Evolutionary conservation across 30 jellyfish, hydroid and myxozoan genomes (phyloP), one percentile per base, ranked within the genome.

Genomic region (Cassiopea xamachana): DNA sequence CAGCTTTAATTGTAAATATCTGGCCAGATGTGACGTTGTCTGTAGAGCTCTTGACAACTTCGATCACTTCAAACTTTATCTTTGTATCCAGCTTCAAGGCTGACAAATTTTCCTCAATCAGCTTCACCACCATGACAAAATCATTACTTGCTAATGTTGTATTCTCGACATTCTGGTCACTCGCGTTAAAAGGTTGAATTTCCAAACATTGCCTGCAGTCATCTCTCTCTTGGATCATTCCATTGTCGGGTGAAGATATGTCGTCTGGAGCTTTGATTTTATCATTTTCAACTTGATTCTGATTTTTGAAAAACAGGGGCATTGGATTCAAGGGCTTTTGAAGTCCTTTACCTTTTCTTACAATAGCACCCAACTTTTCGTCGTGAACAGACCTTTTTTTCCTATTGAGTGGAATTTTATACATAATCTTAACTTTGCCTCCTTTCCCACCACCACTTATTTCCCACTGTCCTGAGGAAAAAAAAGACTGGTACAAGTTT

Each of bases 121-220:
- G 78, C 84, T 77, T 87, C 55, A 77, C 94, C 13, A 77, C 89
- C 94, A 87, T 87, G 84, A 87, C 94, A 73, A 87, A 87, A 16
- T 76, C 85, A 69, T 87, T 87, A 85, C 58, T 77, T 39, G 81
- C 94, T 2, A 87, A 16, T 3, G 94, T 87, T 58, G 61, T 70
- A 55, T 87, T 87, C 58, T 87, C 85, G 18, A 77, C 77, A 1
- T 10, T 73, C 48, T 76, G 13, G 49, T 87, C 94, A 45, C 77
- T 64, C 46, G 68, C 12, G 1, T 87, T 68, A 69, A 87, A 60
- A 12, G 89, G 89, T 70, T 87, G 84, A 45, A 87, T 64, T 27
- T 87, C 94, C 61, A 87, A 19, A 61, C 94, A 87, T 4, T 87
- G 89, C 17, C 18, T 85, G 68, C 94, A 87, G 1, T 67, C 64